A percentile compares a stretch with the other conserved stretches of the same genome.
Conservation (phyloP, 2,888 invertebrate genomes). For the Creontiades dilutus region DNA sequence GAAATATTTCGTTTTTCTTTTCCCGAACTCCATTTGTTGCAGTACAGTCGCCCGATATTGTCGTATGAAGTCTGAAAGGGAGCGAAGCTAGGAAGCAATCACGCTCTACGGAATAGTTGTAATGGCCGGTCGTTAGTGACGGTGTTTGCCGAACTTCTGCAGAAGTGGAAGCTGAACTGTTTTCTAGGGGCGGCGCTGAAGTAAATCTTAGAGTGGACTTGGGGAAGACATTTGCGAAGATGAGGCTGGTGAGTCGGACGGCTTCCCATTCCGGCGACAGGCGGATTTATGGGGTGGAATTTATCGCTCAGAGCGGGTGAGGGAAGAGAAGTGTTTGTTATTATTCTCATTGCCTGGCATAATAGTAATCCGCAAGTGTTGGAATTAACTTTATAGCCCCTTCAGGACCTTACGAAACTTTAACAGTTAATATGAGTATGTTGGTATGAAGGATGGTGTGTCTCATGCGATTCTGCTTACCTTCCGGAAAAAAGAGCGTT, state of each 20-base stretch:
- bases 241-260: conserved; percentile 1
- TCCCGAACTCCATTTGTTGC: too few species aligned
- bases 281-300: conserved; percentile 24
- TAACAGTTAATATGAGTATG: too few species aligned
- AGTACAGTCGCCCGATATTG: too few species aligned
- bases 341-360: neutral
- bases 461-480: too few species aligned
- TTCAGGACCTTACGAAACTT: too few species aligned
- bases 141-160: neutral
- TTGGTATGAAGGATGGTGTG: too few species aligned
- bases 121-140: neutral
- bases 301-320: neutral
- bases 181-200: neutral
- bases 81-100: too few species aligned
- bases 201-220: conserved; percentile 16
- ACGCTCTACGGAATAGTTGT: neutral
- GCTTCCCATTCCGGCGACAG: neutral
- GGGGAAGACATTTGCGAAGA: conserved; percentile 10
- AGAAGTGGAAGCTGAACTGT: neutral
- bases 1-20: too few species aligned
- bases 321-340: neutral
- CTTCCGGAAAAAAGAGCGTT: too few species aligned
- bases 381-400: too few species aligned
- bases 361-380: too few species aligned
- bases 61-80: too few species aligned